A percentile compares a stretch with the other conserved stretches of the same genome.
Conservation (phyloP, 2,888 invertebrate genomes). For the Rugalucina vietnamica region DNA sequence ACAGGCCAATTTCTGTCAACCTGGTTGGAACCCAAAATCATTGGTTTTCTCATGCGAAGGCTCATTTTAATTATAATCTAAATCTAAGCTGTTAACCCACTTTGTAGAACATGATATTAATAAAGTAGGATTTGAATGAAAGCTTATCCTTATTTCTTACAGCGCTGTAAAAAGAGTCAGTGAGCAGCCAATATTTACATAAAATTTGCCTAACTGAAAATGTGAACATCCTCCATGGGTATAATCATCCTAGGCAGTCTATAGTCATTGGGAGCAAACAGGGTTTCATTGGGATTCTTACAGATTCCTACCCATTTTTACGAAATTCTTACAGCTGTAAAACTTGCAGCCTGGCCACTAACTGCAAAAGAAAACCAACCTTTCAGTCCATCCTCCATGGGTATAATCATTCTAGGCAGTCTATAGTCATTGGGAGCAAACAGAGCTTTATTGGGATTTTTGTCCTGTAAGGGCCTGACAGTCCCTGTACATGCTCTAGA, state of each 20-base stretch:
- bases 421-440: slow-evolving; percentile 92
- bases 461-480: slow-evolving; percentile 87
- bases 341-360: no score
- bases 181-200: background rate
- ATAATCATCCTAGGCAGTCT: slow-evolving; percentile 92
- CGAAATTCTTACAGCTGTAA: no score
- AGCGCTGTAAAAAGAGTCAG: background rate
- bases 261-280: slow-evolving; percentile 91
- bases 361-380: no score
- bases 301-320: no score
- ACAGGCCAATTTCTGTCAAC: no score
- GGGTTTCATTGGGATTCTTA: slow-evolving; percentile 86
- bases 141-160: background rate
- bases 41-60: no score
- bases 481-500: slow-evolving; percentile 90
- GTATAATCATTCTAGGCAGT: slow-evolving; percentile 91
- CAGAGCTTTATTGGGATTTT: slow-evolving; percentile 87
- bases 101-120: no score
- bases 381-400: slow-evolving; percentile 86
- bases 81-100: no score
- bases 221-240: slow-evolving; percentile 86
- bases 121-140: no score
- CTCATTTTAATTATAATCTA: no score
- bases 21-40: no score
- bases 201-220: background rate